These are phyloP conservation scores for Hirundichthys speculiger DNA, from an alignment of 2,113 vertebrate species.

Conservation along the genomic window DNA sequence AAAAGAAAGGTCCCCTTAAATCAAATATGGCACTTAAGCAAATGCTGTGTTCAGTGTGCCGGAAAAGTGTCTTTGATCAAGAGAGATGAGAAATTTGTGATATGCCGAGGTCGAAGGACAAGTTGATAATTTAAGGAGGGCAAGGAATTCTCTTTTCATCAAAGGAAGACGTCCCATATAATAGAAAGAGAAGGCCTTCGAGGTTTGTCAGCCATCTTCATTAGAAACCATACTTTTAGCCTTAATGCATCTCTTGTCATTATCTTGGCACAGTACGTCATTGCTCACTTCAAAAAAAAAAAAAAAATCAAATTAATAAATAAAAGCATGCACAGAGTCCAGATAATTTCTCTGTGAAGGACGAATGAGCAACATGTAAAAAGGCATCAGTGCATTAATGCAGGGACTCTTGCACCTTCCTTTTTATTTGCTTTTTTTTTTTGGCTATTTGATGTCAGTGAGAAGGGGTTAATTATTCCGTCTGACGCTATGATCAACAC, in stretches of 20 bases:
- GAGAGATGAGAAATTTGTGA: slow-evolving; percentile 58
- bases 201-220: slow-evolving; percentile 66
- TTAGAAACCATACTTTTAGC: slow-evolving; percentile 68
- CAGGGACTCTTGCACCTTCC: neutral
- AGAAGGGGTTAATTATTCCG: neutral
- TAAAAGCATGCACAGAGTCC: slow-evolving; percentile 62
- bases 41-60: slow-evolving; percentile 33
- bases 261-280: slow-evolving; percentile 67
- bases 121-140: slow-evolving; percentile 61
- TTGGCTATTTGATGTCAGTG: too few species aligned
- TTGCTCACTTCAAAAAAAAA: slow-evolving; percentile 71
- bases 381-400: slow-evolving; percentile 56
- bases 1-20: slow-evolving; percentile 50
- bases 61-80: slow-evolving; percentile 60
- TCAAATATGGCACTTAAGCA: slow-evolving; percentile 48
- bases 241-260: slow-evolving; percentile 76
- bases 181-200: slow-evolving; percentile 65
- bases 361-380: slow-evolving; percentile 73
- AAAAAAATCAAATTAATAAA: too few species aligned
- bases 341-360: slow-evolving; percentile 78
- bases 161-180: slow-evolving; percentile 47
- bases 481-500: slow-evolving; percentile 26
- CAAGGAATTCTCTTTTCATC: slow-evolving; percentile 67
- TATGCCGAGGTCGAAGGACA: slow-evolving; percentile 63
- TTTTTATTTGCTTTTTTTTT: neutral